These are phyloP conservation scores for Paelopatides confundens DNA, from an alignment of 53 echinoderm and acorn worm species.

Conservation along the genomic window DNA sequence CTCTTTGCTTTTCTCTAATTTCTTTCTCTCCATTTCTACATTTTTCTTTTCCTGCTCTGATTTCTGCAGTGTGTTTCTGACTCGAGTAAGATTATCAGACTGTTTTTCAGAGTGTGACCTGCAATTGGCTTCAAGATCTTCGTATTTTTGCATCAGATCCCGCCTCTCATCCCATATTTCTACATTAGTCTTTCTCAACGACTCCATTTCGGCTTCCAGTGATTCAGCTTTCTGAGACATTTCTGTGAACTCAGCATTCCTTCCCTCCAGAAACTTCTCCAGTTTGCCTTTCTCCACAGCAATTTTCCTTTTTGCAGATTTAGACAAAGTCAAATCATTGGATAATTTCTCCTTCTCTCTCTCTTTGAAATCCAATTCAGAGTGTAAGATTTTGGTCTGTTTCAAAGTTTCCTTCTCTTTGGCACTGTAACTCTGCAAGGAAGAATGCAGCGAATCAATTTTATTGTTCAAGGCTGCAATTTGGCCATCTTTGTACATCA, in stretches of 20 bases:
- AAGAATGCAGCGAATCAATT: background rate
- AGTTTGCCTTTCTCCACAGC: background rate
- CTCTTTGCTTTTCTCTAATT: conserved; percentile 28
- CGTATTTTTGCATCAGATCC: conserved; percentile 25
- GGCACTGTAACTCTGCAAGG: background rate
- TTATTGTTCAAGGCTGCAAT: background rate
- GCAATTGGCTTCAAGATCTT: background rate
- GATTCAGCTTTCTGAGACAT: background rate
- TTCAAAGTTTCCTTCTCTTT: background rate
- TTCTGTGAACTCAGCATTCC: background rate
- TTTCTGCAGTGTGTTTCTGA: background rate
- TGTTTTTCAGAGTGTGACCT: background rate
- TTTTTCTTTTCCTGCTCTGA: background rate
- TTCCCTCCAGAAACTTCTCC: background rate
- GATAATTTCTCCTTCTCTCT: background rate
- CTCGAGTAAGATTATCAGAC: background rate
- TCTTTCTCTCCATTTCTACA: conserved; percentile 2
- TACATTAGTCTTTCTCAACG: background rate
- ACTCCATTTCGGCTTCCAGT: background rate
- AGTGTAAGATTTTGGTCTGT: background rate
- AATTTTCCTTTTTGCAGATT: background rate
- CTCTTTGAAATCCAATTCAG: background rate
- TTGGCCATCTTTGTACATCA: conserved; percentile 23
- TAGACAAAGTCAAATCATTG: background rate
- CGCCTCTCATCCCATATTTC: conserved; percentile 46